Evolutionary conservation across 2,888 invertebrate genomes (phyloP), one percentile per base, ranked within the genome.

Genomic region (Euplagia quadripunctaria): DNA sequence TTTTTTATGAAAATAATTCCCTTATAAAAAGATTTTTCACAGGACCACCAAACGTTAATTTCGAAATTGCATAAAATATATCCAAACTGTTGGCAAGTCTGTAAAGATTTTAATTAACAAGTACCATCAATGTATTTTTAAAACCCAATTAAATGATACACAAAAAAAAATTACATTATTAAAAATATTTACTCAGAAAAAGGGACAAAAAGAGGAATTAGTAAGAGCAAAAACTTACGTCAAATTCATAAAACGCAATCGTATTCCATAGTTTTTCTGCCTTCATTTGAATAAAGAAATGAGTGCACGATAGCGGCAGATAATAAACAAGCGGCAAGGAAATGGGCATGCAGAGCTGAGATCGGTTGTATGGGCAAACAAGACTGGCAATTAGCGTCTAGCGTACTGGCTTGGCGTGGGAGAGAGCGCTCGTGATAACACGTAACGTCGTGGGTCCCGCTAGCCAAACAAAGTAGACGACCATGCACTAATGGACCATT

Each of bases 381-480:
- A 88, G 88, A 81, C 79, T 79, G 79, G 84, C 86, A 90, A 90
- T 90, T 88, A 90, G 84, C 85, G 80, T 76, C 61, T 55, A 70
- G 58, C 64, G 49, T 66, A 66, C 68, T 68, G 49, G 51, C 61
- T n/a, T 68, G 70, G 71, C 80, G 85, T 83, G 86, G 87, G 87
- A 85, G 88, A 86, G 87, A 85, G 76, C 72, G 72, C 58, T 77
- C 78, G 77, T 81, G 79, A 74, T 81, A 68, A 80, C 75, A 76
- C 71, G 42, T 81, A 79, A 78, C 81, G 82, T 81, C 73, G 70
- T 75, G 31, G 75, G 89, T 91, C 88, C 93, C 92, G 92, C 92
- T 92, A 92, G 75, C 83, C 91, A 92, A 92, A 92, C 90, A 92
- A 82, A 79, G 81, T 85, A 89, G 89, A 80, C 90, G 83, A 88